phyloP scores from a whole-genome alignment of 2,888 invertebrate genomes.

The Petrophora chlorosata region DNA sequence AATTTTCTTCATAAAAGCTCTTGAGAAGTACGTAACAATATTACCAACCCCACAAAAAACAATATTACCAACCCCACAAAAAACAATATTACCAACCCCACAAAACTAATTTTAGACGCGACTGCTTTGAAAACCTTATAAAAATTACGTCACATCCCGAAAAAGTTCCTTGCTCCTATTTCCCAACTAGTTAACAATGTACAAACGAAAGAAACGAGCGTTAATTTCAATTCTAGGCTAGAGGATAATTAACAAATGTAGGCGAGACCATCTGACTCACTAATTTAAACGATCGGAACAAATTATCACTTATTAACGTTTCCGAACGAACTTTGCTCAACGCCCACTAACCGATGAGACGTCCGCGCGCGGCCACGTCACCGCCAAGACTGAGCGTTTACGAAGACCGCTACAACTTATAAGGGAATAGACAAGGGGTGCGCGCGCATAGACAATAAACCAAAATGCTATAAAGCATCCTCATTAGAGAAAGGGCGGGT shows the following conservation, averaged over 20 bases:
- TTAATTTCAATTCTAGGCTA: conserved; percentile 72
- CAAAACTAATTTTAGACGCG: not conserved
- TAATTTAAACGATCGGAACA: conserved; percentile 58
- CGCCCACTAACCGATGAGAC: conserved; percentile 34
- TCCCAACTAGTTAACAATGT: conserved; percentile 48
- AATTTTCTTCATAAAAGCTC: too few species aligned
- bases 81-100: too few species aligned
- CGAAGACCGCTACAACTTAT: conserved; percentile 63
- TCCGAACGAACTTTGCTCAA: conserved; percentile 38
- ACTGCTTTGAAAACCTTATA: not conserved
- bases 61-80: too few species aligned
- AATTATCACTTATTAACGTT: conserved; percentile 67
- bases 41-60: too few species aligned
- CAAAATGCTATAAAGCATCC: conserved; percentile 78
- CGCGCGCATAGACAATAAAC: conserved; percentile 79
- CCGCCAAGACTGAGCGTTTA: conserved; percentile 61
- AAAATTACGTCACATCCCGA: conserved; percentile 11
- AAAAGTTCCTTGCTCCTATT: conserved; percentile 38
- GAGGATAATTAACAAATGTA: conserved; percentile 67
- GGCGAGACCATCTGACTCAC: conserved; percentile 66
- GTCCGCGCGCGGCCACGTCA: conserved; percentile 50
- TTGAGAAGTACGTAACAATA: too few species aligned
- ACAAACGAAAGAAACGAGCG: conserved; percentile 55
- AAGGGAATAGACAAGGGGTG: conserved; percentile 63
- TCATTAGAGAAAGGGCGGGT: conserved; percentile 80